Evolutionary conservation across 2,113 vertebrate genomes (phyloP).

Genomic region (human (Homo sapiens)): GRCh38 chr3:111772001-111772500

Average conservation of each 20-base stretch:
- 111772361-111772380: background rate
- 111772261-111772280: background rate
- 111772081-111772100: background rate
- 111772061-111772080: background rate
- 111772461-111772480: background rate
- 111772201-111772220: background rate
- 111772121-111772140: background rate
- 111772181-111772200: background rate
- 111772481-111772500: background rate
- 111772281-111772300: background rate
- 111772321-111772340: background rate
- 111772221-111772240: background rate
- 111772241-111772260: background rate
- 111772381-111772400: background rate
- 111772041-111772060: background rate
- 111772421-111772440: background rate
- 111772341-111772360: background rate
- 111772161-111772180: background rate
- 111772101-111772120: background rate
- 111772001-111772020: slow-evolving; percentile 12
- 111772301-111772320: slow-evolving; percentile 28
- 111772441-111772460: background rate
- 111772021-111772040: background rate
- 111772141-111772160: background rate
- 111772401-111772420: background rate